phyloP scores from a whole-genome alignment of 2,797 vertebrate genomes.

The Arnoldichthys spilopterus region DNA sequence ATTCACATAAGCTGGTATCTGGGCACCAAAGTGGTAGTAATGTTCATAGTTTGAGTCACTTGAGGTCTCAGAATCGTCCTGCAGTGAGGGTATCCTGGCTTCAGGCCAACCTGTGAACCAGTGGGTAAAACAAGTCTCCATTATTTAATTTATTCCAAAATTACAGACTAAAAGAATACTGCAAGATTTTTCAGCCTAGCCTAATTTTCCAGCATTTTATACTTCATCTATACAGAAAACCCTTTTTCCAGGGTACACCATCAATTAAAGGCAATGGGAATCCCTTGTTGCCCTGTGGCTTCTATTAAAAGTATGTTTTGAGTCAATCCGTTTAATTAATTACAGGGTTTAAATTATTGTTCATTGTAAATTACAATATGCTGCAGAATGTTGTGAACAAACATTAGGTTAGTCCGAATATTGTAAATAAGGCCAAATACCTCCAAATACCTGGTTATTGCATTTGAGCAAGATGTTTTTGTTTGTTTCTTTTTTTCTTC shows the following conservation, averaged over 20 bases:
- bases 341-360: neutral
- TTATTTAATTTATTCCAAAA: neutral
- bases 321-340: neutral
- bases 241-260: neutral
- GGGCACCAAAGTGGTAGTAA: slow-evolving; percentile 28
- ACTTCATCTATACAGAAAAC: neutral
- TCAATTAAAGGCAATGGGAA: neutral
- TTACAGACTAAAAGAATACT: neutral
- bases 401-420: too few relatives aligned
- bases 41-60: slow-evolving; percentile 51
- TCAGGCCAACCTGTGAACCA: neutral
- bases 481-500: too few relatives aligned
- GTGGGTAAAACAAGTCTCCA: neutral
- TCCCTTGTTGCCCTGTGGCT: neutral
- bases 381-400: neutral
- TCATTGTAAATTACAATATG: neutral
- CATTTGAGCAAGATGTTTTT: too few relatives aligned
- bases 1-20: slow-evolving; percentile 23
- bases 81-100: neutral
- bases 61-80: slow-evolving; percentile 36
- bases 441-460: too few relatives aligned
- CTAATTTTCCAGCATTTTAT: too few relatives aligned
- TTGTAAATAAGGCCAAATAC: too few relatives aligned
- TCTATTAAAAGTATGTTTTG: neutral
- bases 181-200: neutral